A percentile compares a stretch with the other conserved stretches of the same genome.
Evolutionary conservation across 2,888 invertebrate species (phyloP).

Genomic region (Leucophenga montana): DNA sequence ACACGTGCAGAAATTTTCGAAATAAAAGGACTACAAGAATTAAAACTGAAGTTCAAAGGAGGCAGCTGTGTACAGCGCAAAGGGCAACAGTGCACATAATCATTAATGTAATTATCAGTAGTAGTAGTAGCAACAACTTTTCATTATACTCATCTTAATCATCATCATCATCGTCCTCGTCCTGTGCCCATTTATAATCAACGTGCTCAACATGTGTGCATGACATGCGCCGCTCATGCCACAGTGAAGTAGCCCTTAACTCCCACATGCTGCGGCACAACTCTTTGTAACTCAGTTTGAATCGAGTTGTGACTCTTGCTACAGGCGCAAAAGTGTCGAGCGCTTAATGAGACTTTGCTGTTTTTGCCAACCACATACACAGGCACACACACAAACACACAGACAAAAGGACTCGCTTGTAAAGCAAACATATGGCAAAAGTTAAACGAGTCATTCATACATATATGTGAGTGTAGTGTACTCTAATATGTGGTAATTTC

Average conservation of each 20-base stretch:
- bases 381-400: not conserved
- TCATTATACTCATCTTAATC: not conserved
- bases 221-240: not conserved
- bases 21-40: not conserved
- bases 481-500: conserved; percentile 23
- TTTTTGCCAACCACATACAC: conserved; percentile 9
- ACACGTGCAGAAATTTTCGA: not conserved
- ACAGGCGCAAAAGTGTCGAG: conserved; percentile 2
- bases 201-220: conserved; percentile 2
- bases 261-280: not conserved
- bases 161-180: not conserved
- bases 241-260: too few relatives aligned
- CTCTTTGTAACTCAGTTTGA: not conserved
- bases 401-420: not conserved
- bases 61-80: too few relatives aligned
- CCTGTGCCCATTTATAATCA: not conserved
- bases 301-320: not conserved
- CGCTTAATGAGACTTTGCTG: conserved; percentile 26
- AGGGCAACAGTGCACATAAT: conserved; percentile 10
- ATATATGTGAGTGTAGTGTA: not conserved
- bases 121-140: not conserved
- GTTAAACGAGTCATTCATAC: not conserved
- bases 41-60: not conserved
- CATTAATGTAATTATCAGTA: conserved; percentile 19
- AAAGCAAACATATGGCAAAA: conserved; percentile 5